Evolutionary conservation across 1,140 invertebrate genomes (phyloP), one percentile per base, ranked within the genome.

Genomic region (Ceratitis capitata): DNA sequence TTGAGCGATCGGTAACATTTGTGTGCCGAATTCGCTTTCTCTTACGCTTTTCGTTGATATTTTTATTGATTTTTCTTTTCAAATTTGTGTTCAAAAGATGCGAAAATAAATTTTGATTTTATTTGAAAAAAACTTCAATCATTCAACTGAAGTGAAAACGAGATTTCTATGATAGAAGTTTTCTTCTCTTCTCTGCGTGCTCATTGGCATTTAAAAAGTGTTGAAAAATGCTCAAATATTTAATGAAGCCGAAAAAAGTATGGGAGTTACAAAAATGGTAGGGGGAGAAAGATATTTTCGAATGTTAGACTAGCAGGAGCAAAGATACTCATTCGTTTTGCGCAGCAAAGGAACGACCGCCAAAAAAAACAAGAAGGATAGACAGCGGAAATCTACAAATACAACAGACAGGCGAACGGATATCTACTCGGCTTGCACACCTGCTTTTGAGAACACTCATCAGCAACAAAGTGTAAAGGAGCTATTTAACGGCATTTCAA

Each of bases 1-100:
- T 42, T 86, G 84, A 14, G 83, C 47, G 6, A 64, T 58, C 39
- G 85, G 26, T 51, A 85, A 78, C 85, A 85, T 85, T 84, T 78
- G 69, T 45, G 19, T 78, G 69, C 69, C 69, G 39, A 78, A 10
- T 26, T 78, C 69, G 69, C 69, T 78, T 45, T 23, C 0, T 23
- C n/a, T 10, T 7, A 78, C 39, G 1, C 5, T 78, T 42, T 78
- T n/a, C 23, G 39, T 6, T 16, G 35, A 78, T 78, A 78, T 78
- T 78, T 64, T 47, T 6, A 14, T 29, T 39, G 9, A 19, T 51
- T 39, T 58, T 56, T 56, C 35, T 1, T 26, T 61, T 84, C 26
- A 16, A 32, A 61, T 45, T 29, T n/a, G n/a, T n/a, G n/a, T n/a
- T n/a, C n/a, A 19, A 47, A 45, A 61, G 32, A 16, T 26, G 56